Evolutionary conservation across 2,888 invertebrate genomes (phyloP).

Genomic region (Aspidapion aeneum): DNA sequence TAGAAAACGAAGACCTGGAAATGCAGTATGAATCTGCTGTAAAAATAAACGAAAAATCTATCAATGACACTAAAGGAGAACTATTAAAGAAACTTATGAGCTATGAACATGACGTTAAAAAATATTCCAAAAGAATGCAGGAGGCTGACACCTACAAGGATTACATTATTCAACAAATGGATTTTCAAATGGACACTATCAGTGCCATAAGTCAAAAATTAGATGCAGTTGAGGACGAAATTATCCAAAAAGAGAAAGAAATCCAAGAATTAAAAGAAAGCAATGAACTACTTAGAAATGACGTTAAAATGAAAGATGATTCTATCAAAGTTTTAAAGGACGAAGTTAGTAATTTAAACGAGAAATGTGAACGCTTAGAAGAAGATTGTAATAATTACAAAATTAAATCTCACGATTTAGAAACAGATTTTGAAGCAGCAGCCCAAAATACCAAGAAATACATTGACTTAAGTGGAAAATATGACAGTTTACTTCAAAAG

Average conservation of each 20-base stretch:
- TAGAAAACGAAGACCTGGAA: slow-evolving; percentile 40
- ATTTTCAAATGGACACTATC: neutral
- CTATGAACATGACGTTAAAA: slow-evolving; percentile 27
- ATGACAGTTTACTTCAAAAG: slow-evolving; percentile 38
- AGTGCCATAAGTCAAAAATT: slow-evolving; percentile 18
- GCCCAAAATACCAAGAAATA: slow-evolving; percentile 38
- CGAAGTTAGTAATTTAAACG: slow-evolving; percentile 23
- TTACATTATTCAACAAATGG: slow-evolving; percentile 31
- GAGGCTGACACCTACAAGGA: slow-evolving; percentile 29
- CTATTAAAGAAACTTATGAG: slow-evolving; percentile 36
- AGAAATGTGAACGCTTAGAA: slow-evolving; percentile 30
- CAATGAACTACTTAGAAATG: slow-evolving; percentile 26
- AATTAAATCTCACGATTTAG: slow-evolving; percentile 32
- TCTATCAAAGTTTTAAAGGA: slow-evolving; percentile 26
- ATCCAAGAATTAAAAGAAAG: slow-evolving; percentile 27
- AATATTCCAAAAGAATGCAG: slow-evolving; percentile 20
- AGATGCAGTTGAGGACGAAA: slow-evolving; percentile 23
- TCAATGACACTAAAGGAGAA: slow-evolving; percentile 33
- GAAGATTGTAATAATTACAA: slow-evolving; percentile 36
- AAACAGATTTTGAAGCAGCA: slow-evolving; percentile 37
- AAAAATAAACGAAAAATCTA: slow-evolving; percentile 35
- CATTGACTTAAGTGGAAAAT: slow-evolving; percentile 42
- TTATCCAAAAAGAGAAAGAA: slow-evolving; percentile 25
- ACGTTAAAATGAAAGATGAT: slow-evolving; percentile 27
- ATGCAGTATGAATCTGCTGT: slow-evolving; percentile 39